Evolutionary conservation across 2,113 vertebrate genomes (phyloP).

Genomic region (Addax nasomaculatus): DNA sequence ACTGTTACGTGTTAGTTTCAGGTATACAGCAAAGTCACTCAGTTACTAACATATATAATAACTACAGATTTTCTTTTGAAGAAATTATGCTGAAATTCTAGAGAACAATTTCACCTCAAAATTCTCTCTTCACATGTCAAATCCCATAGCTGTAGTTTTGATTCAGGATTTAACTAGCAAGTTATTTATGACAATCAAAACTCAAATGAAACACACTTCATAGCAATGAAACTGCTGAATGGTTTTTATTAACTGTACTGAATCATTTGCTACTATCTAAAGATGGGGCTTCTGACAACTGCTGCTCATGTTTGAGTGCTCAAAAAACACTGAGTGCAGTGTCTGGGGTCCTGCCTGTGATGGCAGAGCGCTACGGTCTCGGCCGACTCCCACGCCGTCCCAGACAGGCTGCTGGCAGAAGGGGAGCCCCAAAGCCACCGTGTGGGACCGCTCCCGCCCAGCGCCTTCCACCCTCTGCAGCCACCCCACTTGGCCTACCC

Average conservation of each 20-base stretch:
- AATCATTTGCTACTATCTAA: conserved; percentile 28
- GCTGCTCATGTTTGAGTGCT: conserved; percentile 5
- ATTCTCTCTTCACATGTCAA: conserved; percentile 34
- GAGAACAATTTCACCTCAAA: conserved; percentile 25
- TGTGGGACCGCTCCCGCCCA: neutral
- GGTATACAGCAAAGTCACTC: neutral
- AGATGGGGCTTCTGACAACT: conserved; percentile 39
- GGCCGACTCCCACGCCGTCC: neutral
- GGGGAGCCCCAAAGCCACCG: neutral
- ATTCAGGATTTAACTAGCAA: conserved; percentile 52
- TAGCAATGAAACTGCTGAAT: conserved; percentile 30
- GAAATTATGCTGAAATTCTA: neutral
- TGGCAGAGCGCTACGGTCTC: neutral
- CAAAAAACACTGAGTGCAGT: conserved; percentile 18
- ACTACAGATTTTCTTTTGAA: neutral
- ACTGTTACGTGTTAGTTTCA: no score
- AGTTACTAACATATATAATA: neutral
- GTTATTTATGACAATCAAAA: conserved; percentile 50
- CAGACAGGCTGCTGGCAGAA: neutral
- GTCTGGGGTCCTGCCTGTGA: neutral
- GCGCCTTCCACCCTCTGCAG: neutral
- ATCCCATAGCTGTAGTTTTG: conserved; percentile 33
- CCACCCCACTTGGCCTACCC: neutral
- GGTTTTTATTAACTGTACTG: conserved; percentile 42
- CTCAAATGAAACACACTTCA: conserved; percentile 46